phyloP scores from a whole-genome alignment of 2,113 vertebrate genomes.

The Saccopteryx leptura region DNA sequence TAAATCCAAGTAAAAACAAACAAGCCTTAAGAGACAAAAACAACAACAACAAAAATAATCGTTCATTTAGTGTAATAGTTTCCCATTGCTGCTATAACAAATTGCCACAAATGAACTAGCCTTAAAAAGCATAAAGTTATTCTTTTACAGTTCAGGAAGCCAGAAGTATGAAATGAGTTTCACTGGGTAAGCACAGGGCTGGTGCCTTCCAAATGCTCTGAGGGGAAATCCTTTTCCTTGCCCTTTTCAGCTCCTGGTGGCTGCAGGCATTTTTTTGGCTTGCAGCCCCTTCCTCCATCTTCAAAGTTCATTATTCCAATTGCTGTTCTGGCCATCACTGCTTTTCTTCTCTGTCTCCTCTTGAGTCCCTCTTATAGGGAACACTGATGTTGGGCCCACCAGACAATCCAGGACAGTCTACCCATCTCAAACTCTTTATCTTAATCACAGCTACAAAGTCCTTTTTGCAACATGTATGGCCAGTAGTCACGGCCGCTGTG shows the following conservation, averaged over 20 bases:
- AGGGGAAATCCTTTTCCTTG: background rate
- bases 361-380: background rate
- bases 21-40: conserved; percentile 36
- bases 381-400: background rate
- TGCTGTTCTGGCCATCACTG: background rate
- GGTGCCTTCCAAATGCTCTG: background rate
- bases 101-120: background rate
- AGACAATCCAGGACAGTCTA: background rate
- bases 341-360: background rate
- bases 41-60: conserved; percentile 25
- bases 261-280: background rate
- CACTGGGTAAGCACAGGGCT: background rate
- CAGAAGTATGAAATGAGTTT: background rate
- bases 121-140: background rate
- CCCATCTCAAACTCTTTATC: background rate
- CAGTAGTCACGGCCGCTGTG: too few species aligned
- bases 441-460: background rate
- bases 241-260: background rate
- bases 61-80: background rate
- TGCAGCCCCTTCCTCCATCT: background rate
- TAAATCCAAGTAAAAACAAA: conserved; percentile 22
- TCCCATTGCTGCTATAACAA: background rate
- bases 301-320: background rate
- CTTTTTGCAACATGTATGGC: background rate
- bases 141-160: background rate